Percentiles rank a stretch among this genome's conserved stretches.
These are phyloP conservation scores for Caenorhabditis sp. DNA, from an alignment of 2,888 invertebrate species.

Conservation along the genomic window DNA sequence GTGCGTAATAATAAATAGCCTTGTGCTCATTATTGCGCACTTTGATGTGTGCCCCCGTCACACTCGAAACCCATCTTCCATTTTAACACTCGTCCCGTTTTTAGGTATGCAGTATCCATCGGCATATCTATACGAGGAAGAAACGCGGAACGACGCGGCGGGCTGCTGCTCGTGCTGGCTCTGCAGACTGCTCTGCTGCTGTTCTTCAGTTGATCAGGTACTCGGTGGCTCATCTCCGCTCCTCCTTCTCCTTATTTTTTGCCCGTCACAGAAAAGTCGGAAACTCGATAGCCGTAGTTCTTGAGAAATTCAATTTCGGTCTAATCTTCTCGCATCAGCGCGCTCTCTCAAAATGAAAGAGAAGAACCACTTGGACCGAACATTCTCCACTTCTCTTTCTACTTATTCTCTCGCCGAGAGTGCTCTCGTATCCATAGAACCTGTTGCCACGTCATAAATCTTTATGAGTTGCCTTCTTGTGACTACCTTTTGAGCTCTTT, in stretches of 20 bases:
- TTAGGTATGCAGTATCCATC: constrained; percentile 28
- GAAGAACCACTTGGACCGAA: constrained; percentile 28
- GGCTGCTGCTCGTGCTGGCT: constrained; percentile 46
- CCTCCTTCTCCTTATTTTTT: background rate
- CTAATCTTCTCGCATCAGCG: constrained; percentile 49
- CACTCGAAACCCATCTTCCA: background rate
- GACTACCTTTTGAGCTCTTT: background rate
- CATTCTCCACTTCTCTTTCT: constrained; percentile 9
- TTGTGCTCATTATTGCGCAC: constrained; percentile 11
- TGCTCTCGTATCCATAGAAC: constrained; percentile 15
- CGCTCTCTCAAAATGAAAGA: constrained; percentile 27
- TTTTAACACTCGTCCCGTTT: background rate
- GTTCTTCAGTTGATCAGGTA: constrained; percentile 26
- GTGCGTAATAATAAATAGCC: constrained; percentile 38
- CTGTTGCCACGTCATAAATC: constrained; percentile 42
- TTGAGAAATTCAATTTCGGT: constrained; percentile 52
- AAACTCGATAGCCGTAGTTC: constrained; percentile 56
- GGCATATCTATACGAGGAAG: constrained; percentile 35
- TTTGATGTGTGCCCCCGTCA: constrained; percentile 18
- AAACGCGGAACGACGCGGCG: constrained; percentile 18
- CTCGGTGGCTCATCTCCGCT: background rate
- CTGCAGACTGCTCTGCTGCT: constrained; percentile 41
- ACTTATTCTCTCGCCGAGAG: constrained; percentile 5
- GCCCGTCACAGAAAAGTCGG: background rate
- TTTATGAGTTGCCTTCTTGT: no score